A percentile compares a stretch with the other conserved stretches of the same genome.
Conservation (phyloP, 2,113 vertebrate genomes). For the Acanthisitta chloris region DNA sequence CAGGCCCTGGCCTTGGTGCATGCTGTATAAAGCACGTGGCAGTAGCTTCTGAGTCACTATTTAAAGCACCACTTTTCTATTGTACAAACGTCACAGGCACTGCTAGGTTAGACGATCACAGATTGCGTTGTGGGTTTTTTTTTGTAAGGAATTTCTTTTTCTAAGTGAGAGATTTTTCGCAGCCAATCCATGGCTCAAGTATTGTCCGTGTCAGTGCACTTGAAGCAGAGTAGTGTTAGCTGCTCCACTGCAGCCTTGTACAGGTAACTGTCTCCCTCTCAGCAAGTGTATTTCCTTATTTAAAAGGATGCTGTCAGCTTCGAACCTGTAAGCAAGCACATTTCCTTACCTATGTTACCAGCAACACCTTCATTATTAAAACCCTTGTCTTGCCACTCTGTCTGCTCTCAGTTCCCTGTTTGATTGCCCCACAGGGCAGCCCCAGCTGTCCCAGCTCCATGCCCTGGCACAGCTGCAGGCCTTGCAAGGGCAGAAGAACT, state of each 20-base stretch:
- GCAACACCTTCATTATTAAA: conserved; percentile 67
- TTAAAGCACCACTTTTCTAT: conserved; percentile 69
- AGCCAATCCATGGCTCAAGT: conserved; percentile 67
- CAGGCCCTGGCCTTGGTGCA: conserved; percentile 30
- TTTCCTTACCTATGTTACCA: conserved; percentile 67
- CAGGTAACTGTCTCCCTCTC: conserved; percentile 27
- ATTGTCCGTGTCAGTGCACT: conserved; percentile 64
- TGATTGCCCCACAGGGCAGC: not conserved
- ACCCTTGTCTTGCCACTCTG: conserved; percentile 24
- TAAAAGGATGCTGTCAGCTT: conserved; percentile 62
- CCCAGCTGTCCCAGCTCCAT: not conserved
- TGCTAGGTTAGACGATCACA: conserved; percentile 77
- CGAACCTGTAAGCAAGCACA: conserved; percentile 60
- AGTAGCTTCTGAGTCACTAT: conserved; percentile 56
- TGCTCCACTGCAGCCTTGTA: not conserved
- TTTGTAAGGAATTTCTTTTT: conserved; percentile 60
- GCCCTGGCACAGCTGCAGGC: not conserved
- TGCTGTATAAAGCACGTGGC: conserved; percentile 65
- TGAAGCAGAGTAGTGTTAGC: conserved; percentile 58
- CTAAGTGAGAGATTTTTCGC: conserved; percentile 58
- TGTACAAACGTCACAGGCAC: conserved; percentile 84
- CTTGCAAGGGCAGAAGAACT: not conserved
- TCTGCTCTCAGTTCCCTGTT: not conserved
- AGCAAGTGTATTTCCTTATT: conserved; percentile 54
- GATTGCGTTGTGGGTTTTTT: conserved; percentile 71